Conservation (phyloP, 2,888 invertebrate genomes). For the Spialia ferax region DNA sequence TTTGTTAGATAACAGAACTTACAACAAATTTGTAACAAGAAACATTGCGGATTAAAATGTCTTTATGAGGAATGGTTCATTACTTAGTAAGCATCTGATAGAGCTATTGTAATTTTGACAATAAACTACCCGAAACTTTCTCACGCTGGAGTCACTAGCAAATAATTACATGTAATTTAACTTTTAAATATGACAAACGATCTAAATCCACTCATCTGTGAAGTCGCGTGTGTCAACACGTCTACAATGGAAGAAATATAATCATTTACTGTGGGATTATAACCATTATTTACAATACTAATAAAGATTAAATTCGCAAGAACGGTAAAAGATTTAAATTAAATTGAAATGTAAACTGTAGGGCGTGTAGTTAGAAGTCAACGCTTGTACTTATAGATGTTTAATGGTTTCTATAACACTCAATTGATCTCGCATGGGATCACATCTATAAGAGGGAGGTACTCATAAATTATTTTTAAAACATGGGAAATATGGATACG, state of each 20-base stretch:
- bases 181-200: slow-evolving; percentile 81
- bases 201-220: slow-evolving; percentile 76
- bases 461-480: slow-evolving; percentile 64
- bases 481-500: slow-evolving; percentile 63
- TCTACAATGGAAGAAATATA: slow-evolving; percentile 53
- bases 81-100: too few relatives aligned
- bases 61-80: too few relatives aligned
- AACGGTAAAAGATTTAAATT: slow-evolving; percentile 55
- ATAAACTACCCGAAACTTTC: slow-evolving; percentile 52
- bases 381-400: slow-evolving; percentile 67
- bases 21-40: too few relatives aligned
- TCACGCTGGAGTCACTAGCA: slow-evolving; percentile 72
- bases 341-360: slow-evolving; percentile 73
- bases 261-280: slow-evolving; percentile 43
- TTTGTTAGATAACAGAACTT: too few relatives aligned
- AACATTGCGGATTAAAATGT: too few relatives aligned
- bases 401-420: slow-evolving; percentile 82
- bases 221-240: slow-evolving; percentile 68
- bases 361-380: slow-evolving; percentile 64
- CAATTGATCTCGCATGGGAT: slow-evolving; percentile 79
- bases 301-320: slow-evolving; percentile 47
- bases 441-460: slow-evolving; percentile 59
- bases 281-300: slow-evolving; percentile 9
- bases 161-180: slow-evolving; percentile 73
- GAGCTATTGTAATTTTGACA: background rate